phyloP scores from a whole-genome alignment of 2,797 vertebrate genomes.

The Microctenopoma steveboyesi region DNA sequence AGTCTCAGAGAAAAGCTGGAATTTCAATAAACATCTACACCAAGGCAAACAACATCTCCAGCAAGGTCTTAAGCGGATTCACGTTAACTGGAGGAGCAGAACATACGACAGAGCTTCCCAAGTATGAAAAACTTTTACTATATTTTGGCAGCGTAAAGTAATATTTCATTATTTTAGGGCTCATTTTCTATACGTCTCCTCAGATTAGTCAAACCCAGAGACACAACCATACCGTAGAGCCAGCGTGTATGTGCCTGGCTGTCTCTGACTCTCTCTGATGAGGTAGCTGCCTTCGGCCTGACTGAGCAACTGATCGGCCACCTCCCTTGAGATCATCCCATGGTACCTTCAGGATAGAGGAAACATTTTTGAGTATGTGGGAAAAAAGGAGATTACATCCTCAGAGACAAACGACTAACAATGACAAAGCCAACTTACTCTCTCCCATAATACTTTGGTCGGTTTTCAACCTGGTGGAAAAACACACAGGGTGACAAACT shows the following conservation, averaged over 20 bases:
- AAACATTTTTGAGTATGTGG: not conserved
- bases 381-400: too few species aligned
- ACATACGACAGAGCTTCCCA: too few species aligned
- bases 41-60: not conserved
- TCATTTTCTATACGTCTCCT: not conserved
- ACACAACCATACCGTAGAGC: constrained; percentile 88
- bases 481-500: constrained; percentile 10
- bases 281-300: constrained; percentile 98
- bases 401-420: too few species aligned
- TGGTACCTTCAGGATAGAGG: constrained; percentile 86
- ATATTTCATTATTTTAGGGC: not conserved
- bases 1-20: not conserved
- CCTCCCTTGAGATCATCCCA: constrained; percentile 98
- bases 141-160: not conserved
- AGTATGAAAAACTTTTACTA: not conserved
- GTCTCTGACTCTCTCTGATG: constrained; percentile 98
- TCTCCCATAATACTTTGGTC: constrained; percentile 98
- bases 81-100: not conserved
- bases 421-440: constrained; percentile 87
- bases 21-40: not conserved
- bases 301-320: constrained; percentile 93
- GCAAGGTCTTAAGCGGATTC: not conserved
- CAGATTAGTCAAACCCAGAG: not conserved
- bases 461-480: constrained; percentile 90
- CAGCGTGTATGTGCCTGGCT: constrained; percentile 97